Evolutionary conservation across 2,113 vertebrate species (phyloP).

Genomic region (Chlorodrepanis virens): DNA sequence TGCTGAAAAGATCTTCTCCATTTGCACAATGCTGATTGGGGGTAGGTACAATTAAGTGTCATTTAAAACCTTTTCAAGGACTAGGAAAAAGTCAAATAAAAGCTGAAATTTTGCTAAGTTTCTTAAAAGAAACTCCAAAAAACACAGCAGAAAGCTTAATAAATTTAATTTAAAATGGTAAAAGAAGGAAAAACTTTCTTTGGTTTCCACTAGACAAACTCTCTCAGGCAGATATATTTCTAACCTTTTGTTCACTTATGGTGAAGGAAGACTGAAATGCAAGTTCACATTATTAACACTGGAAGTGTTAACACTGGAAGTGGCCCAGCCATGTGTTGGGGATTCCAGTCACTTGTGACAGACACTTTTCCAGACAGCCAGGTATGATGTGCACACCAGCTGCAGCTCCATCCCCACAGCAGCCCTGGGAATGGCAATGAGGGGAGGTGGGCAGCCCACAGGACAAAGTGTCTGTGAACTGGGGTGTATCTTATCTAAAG

Average conservation of each 20-base stretch:
- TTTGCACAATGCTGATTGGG: constrained; percentile 97
- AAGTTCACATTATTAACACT: background rate
- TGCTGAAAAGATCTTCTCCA: constrained; percentile 96
- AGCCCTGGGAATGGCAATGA: background rate
- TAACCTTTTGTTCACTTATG: background rate
- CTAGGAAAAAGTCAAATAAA: background rate
- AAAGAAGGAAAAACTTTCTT: background rate
- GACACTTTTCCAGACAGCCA: background rate
- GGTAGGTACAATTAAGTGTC: constrained; percentile 70
- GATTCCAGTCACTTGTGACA: background rate
- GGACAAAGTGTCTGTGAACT: background rate
- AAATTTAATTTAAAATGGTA: background rate
- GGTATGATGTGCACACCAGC: accelerated
- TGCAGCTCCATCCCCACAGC: background rate
- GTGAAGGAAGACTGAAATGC: background rate
- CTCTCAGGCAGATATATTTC: background rate
- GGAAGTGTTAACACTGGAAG: too few relatives aligned
- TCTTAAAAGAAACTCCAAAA: background rate
- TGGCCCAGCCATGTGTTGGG: background rate
- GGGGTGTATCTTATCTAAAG: accelerated
- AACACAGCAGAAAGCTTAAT: accelerated
- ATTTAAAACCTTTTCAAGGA: accelerated
- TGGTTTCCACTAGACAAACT: background rate
- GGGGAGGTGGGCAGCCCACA: background rate
- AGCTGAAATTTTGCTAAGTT: background rate